These are phyloP conservation scores for Ectemnius continuus DNA, from an alignment of 2,888 invertebrate genomes.

Conservation along the genomic window DNA sequence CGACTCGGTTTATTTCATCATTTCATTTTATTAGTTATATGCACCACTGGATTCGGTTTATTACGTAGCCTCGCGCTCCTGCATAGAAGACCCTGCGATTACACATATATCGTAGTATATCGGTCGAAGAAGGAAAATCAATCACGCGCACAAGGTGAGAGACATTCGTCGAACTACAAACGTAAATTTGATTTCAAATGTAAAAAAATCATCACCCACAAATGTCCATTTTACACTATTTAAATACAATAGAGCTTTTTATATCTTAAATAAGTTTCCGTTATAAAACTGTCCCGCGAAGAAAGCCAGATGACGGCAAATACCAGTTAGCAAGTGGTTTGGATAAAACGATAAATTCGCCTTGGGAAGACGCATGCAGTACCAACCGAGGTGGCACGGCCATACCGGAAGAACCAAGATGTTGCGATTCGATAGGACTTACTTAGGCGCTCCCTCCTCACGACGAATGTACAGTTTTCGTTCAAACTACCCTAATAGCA, in stretches of 20 bases:
- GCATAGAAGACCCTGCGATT: conserved; percentile 59
- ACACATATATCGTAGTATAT: conserved; percentile 48
- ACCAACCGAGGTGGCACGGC: not conserved
- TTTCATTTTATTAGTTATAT: conserved; percentile 36
- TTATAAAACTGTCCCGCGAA: conserved; percentile 76
- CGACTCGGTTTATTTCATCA: conserved; percentile 34
- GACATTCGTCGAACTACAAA: conserved; percentile 77
- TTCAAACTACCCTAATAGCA: conserved; percentile 74
- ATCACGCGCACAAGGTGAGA: conserved; percentile 77
- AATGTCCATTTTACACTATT: conserved; percentile 78
- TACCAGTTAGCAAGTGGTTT: conserved; percentile 73
- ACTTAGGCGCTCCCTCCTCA: conserved; percentile 29
- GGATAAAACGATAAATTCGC: conserved; percentile 68
- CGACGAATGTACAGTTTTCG: conserved; percentile 70
- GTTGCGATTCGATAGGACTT: not conserved
- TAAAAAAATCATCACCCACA: conserved; percentile 76
- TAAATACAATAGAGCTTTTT: conserved; percentile 78
- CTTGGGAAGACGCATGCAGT: conserved; percentile 37
- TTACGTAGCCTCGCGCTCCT: conserved; percentile 57
- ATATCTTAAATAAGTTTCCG: conserved; percentile 77
- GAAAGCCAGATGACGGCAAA: conserved; percentile 75
- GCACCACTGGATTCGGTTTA: conserved; percentile 44
- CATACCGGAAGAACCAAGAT: not conserved
- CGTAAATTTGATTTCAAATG: conserved; percentile 76
- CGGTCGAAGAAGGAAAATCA: conserved; percentile 71